A percentile compares a stretch with the other conserved stretches of the same genome.
phyloP scores from a whole-genome alignment of 2,888 invertebrate genomes.

The Drosophila bunnanda region DNA sequence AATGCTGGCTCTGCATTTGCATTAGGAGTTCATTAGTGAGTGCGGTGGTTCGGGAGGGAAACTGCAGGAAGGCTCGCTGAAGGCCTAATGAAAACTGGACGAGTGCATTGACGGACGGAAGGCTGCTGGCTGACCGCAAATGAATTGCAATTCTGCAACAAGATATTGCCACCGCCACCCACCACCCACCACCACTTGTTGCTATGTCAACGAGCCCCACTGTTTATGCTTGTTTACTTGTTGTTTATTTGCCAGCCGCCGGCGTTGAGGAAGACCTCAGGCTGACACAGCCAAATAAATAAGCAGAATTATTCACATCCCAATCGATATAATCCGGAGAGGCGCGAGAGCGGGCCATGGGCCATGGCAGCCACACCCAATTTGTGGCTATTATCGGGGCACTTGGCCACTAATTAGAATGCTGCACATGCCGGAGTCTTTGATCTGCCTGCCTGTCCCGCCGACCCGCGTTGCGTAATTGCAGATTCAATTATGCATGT shows the following conservation, averaged over 20 bases:
- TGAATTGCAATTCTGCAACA: conserved; percentile 47
- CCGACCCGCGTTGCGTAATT: conserved; percentile 66
- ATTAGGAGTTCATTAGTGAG: conserved; percentile 78
- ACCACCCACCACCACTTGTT: conserved; percentile 76
- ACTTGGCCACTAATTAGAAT: conserved; percentile 54
- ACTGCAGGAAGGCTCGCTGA: conserved; percentile 47
- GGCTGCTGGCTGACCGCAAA: conserved; percentile 41
- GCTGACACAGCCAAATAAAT: conserved; percentile 25
- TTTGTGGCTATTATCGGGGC: conserved; percentile 33
- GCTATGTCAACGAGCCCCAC: conserved; percentile 70
- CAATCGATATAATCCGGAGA: conserved; percentile 7
- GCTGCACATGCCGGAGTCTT: conserved; percentile 32
- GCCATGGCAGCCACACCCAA: conserved; percentile 39
- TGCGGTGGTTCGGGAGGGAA: conserved; percentile 55
- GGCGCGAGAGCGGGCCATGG: conserved; percentile 11
- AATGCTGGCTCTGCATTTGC: conserved; percentile 66
- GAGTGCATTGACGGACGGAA: conserved; percentile 24
- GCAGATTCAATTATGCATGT: conserved; percentile 68
- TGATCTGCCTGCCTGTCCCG: conserved; percentile 38
- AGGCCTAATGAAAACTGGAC: conserved; percentile 49
- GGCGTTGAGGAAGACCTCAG: conserved; percentile 28
- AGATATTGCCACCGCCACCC: conserved; percentile 18
- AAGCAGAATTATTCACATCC: conserved; percentile 28
- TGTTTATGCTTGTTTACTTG: conserved; percentile 49
- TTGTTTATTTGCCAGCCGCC: conserved; percentile 56